Conservation (phyloP, 2,888 invertebrate species). For the Pedicia rivosa region DNA sequence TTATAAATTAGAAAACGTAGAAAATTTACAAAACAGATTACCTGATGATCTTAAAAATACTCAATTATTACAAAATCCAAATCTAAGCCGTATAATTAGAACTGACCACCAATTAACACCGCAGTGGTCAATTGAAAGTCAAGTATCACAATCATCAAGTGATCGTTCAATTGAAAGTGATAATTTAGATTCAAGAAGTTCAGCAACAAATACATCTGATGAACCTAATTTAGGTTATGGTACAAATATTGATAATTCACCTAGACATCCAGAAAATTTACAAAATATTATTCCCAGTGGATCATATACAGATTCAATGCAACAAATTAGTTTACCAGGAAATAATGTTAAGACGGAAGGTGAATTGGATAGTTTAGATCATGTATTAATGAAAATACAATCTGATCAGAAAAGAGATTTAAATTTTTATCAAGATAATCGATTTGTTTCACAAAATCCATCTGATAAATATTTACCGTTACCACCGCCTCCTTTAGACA, state of each 20-base stretch:
- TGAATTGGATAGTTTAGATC: constrained; percentile 8
- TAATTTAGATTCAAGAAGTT: constrained; percentile 42
- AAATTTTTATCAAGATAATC: constrained; percentile 3
- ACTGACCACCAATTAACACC: constrained; percentile 26
- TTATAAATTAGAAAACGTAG: neutral
- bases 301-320: neutral
- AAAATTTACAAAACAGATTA: constrained; percentile 10
- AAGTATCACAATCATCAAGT: constrained; percentile 47
- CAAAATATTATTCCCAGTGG: neutral
- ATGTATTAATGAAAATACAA: constrained; percentile 6
- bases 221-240: constrained; percentile 24
- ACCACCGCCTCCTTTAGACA: constrained; percentile 3
- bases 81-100: constrained; percentile 8
- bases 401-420: neutral
- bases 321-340: neutral
- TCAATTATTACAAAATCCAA: constrained; percentile 13
- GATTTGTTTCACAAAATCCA: neutral
- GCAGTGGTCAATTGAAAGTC: constrained; percentile 50
- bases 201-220: constrained; percentile 37
- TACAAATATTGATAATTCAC: neutral
- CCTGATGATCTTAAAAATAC: constrained; percentile 11
- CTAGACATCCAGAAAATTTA: neutral
- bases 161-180: constrained; percentile 43
- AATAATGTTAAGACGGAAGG: neutral
- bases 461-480: neutral